Evolutionary conservation across 2,797 vertebrate species (phyloP).

Genomic region (Clamator glandarius): DNA sequence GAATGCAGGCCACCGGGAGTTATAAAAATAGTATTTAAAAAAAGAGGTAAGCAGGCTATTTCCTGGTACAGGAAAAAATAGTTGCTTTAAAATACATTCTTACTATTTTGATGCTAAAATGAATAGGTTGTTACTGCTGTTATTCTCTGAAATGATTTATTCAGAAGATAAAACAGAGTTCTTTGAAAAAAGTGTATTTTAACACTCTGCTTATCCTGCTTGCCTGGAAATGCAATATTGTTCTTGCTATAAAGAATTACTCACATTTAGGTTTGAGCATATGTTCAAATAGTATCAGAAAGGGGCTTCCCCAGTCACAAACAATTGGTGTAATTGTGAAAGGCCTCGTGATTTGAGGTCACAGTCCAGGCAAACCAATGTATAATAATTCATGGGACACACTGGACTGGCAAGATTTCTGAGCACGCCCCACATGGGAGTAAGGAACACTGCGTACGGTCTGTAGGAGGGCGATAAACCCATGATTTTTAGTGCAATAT

Average conservation of each 20-base stretch:
- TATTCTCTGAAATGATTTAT: neutral
- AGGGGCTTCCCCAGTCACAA: neutral
- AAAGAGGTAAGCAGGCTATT: constrained; percentile 42
- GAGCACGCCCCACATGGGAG: accelerated
- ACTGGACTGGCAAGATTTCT: neutral
- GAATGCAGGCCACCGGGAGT: constrained; percentile 43
- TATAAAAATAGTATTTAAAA: constrained; percentile 66
- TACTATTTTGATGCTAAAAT: constrained; percentile 35
- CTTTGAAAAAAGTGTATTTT: neutral
- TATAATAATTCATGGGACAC: neutral
- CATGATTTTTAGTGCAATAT: neutral
- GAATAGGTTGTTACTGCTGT: constrained; percentile 4
- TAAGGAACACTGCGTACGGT: neutral
- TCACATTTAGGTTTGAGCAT: neutral
- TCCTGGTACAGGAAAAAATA: constrained; percentile 39
- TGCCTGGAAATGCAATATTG: neutral
- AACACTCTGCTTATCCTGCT: neutral
- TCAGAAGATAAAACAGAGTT: neutral
- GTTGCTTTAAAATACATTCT: constrained; percentile 42
- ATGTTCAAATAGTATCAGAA: neutral
- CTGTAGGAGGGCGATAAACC: neutral
- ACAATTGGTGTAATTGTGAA: neutral
- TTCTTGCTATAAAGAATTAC: neutral
- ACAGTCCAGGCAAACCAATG: neutral
- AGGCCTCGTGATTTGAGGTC: neutral